A percentile compares a stretch with the other conserved stretches of the same genome.
Evolutionary conservation across 2,888 invertebrate genomes (phyloP).

Genomic region (Cantharis flavilabris): DNA sequence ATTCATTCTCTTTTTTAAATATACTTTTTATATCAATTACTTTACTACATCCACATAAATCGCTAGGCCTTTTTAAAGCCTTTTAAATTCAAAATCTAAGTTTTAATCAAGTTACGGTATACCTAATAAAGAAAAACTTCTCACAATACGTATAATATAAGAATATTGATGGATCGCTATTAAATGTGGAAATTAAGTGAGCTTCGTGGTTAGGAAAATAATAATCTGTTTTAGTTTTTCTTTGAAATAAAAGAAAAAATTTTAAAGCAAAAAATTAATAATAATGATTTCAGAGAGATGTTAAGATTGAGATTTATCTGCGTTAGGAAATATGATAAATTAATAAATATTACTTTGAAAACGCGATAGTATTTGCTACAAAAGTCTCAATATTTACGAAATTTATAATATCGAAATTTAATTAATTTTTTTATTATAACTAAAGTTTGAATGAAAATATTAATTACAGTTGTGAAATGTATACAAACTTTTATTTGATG

Average conservation of each 20-base stretch:
- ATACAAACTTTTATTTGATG: neutral
- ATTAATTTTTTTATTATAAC: neutral
- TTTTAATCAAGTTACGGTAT: no score
- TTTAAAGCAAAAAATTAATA: neutral
- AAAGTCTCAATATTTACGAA: neutral
- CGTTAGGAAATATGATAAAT: neutral
- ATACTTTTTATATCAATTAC: no score
- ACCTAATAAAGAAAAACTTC: no score
- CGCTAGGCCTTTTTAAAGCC: no score
- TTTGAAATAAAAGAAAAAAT: neutral
- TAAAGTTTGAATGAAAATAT: neutral
- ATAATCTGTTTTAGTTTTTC: neutral
- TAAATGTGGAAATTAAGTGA: no score
- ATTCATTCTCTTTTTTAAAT: no score
- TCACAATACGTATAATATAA: no score
- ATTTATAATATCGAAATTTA: neutral
- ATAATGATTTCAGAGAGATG: neutral
- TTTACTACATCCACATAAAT: no score
- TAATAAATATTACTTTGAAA: neutral
- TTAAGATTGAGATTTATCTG: neutral
- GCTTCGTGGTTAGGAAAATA: no score
- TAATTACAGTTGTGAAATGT: slow-evolving; percentile 2
- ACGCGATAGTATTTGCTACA: neutral
- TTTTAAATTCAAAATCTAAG: no score
- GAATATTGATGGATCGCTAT: no score